Base-by-base conservation (phyloP, 2,113 vertebrate species). In the Plectropomus leopardus region DNA sequence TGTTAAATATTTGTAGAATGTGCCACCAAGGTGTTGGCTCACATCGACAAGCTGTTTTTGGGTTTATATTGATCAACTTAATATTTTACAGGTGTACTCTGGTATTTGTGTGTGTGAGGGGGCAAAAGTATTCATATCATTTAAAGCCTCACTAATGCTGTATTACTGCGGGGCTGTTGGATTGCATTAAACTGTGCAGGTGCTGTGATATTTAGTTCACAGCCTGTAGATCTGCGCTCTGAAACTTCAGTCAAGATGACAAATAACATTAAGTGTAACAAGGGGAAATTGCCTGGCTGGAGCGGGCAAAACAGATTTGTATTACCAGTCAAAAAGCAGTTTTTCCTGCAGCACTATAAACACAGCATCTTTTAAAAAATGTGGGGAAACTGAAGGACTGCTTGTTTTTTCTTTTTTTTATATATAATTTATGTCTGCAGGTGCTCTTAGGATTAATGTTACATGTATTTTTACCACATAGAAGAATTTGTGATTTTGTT, bases 241-340 rank as follows among this genome's bases (percentile, higher is more conserved):
- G 28, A 55, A 70, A 47, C 58, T 53, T 69, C 36, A 59, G 64
- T 82, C n/a, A 53, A 54, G 50, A 71, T 70, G 82, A 73, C 50
- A 80, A 85, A 84, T 82, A 69, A 76, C 48, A 69, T 40, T 42
- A 76, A 59, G 48, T 53, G 48, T 63, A 85, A 79, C 67, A 67
- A 63, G 44, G 53, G 60, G 51, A 76, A 63, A 70, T 34, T 67
- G 21, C 48, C 44, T 14, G 47, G 26, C 59, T 53, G 5, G 54
- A 66, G 66, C 24, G 36, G 42, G 32, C 64, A 61, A 75, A 79
- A 76, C 30, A 51, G 42, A 85, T 80, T 69, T 80, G 19, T 64
- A 53, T 72, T 63, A 76, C 24, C 47, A 60, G 51, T 75, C 24
- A 58, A 58, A 53, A 61, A 50, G 28, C 59, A n/a, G 59, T 75